These are phyloP conservation scores for Chalcis sispes DNA, from an alignment of 2,888 invertebrate species.

Conservation along the genomic window DNA sequence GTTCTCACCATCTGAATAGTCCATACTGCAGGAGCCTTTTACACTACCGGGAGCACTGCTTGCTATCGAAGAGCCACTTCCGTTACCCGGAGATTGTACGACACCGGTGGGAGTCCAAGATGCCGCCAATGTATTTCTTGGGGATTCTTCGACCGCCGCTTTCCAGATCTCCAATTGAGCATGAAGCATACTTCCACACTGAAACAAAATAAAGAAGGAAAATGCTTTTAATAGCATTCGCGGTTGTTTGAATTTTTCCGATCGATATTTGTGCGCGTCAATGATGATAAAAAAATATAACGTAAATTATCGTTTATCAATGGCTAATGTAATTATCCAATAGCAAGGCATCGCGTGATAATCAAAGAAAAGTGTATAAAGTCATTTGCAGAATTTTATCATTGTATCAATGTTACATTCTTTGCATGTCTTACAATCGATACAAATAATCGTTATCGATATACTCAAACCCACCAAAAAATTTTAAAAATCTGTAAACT, in stretches of 20 bases:
- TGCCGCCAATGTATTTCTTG: constrained; percentile 76
- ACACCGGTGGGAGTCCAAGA: constrained; percentile 72
- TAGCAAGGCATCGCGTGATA: not conserved
- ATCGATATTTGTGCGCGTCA: no score
- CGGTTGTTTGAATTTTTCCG: not conserved
- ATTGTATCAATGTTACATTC: not conserved
- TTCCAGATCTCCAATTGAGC: constrained; percentile 96
- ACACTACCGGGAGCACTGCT: constrained; percentile 66
- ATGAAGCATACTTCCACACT: constrained; percentile 90
- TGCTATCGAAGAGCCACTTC: constrained; percentile 68
- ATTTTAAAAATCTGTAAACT: constrained; percentile 16
- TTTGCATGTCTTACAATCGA: not conserved
- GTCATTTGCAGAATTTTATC: not conserved
- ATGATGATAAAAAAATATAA: not conserved
- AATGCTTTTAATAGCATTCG: not conserved
- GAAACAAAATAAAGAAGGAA: constrained; percentile 62
- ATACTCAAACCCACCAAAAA: not conserved
- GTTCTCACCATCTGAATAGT: constrained; percentile 83
- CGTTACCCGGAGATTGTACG: constrained; percentile 66
- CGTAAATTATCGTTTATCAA: not conserved
- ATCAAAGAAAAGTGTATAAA: not conserved
- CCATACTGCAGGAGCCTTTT: constrained; percentile 77
- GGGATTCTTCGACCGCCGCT: constrained; percentile 82
- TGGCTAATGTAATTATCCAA: no score
- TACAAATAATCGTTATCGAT: constrained; percentile 17